Base-by-base conservation (phyloP, 2,888 invertebrate species). In the Lochmaea capreae region DNA sequence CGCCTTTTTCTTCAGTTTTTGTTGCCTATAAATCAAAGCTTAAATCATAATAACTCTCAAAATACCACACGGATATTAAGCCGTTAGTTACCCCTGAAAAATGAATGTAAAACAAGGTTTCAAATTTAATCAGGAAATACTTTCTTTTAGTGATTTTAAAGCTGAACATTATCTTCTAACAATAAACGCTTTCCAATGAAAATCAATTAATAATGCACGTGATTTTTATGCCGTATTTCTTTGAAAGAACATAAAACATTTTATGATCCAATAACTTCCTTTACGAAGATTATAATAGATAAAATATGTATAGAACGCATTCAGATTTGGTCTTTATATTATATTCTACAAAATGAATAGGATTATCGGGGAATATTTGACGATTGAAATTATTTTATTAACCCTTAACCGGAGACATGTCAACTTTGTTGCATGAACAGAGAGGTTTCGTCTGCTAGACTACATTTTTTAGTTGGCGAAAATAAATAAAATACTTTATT, bases 221-320 rank as follows among this genome's bases (percentile, higher is more conserved):
- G 54, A 9, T 54, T 54, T 16, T 16, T 54, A 54, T 18, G 54
- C 18, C 54, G 5, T 18, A 54, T 2, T 54, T 18, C 54, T 63
- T 63, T 63, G 62, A 63, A 63, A 16, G 11, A 43, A 42, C 62
- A 16, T 63, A 43, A 42, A 63, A 63, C 62, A 42, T 39, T 63
- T 63, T 63, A 63, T 11, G 62, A 63, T 6, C 4, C 16, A 43
- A 43, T 43, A 42, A 18, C 62, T 18, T 63, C 39, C 43, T 43
- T 63, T 43, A 42, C 14, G 16, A 16, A 10, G 10, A 18, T 16
- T 54, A 16, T 6, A 54, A 49, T 49, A 33, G 39, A 39, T 33
- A 58, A 58, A 26, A 18, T 16, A 39, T n/a, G 14, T 14, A 12
- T 6, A 61, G 16, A 39, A 43, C 18, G 43, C 8, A 63, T 63